Evolutionary conservation across 2,113 vertebrate species (phyloP).

Genomic region (Helogale parvula): DNA sequence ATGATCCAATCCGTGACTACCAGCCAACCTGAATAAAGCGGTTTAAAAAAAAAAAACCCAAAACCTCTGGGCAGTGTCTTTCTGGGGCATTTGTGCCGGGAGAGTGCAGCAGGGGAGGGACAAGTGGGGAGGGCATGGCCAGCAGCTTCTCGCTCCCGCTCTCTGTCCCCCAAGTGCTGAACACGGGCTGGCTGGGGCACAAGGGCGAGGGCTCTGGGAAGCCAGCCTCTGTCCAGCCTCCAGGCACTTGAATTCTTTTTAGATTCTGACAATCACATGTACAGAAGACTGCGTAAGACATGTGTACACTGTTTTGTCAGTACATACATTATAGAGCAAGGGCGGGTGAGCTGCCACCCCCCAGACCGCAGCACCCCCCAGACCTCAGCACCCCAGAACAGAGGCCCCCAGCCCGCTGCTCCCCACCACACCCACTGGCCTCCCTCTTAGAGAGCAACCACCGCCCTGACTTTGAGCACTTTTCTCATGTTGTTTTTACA

Average conservation of each 20-base stretch:
- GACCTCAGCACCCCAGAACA: neutral
- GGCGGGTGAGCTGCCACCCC: neutral
- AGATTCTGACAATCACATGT: neutral
- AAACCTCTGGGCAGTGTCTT: neutral
- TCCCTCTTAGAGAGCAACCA: neutral
- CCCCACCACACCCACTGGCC: neutral
- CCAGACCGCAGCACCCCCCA: neutral
- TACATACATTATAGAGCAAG: neutral
- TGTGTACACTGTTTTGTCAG: neutral
- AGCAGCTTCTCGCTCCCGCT: neutral
- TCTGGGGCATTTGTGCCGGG: neutral
- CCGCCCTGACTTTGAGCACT: neutral
- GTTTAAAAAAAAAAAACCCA: conserved; percentile 70
- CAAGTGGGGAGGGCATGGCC: too few relatives aligned
- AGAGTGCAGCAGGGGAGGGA: accelerated
- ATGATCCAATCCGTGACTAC: conserved; percentile 68
- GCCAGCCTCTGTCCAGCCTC: neutral
- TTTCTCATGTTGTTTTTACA: neutral
- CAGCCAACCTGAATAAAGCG: conserved; percentile 86
- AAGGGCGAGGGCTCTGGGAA: neutral
- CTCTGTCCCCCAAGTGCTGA: neutral
- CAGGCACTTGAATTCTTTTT: neutral
- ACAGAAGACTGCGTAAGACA: neutral
- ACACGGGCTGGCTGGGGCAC: neutral
- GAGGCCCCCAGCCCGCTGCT: accelerated